Evolutionary conservation across 2,888 invertebrate genomes (phyloP).

Genomic region (Tetheella fluctuosa): DNA sequence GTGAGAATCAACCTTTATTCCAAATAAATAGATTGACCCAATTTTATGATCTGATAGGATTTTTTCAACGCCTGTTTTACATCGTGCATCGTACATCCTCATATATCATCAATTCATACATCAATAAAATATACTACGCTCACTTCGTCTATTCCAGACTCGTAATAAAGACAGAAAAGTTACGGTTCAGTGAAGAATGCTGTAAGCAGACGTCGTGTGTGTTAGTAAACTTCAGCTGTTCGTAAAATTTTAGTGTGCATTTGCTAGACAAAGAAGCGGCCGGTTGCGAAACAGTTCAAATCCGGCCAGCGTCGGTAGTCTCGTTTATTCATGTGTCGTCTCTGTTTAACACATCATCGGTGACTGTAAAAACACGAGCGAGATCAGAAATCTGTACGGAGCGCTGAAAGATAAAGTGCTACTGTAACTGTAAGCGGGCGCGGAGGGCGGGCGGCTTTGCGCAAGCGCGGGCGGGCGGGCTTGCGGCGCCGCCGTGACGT

Average conservation of each 20-base stretch:
- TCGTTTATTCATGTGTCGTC: slow-evolving; percentile 1
- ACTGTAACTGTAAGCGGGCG: slow-evolving; percentile 31
- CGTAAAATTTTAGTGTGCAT: slow-evolving; percentile 9
- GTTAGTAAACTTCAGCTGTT: slow-evolving; percentile 12
- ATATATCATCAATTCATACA: no score
- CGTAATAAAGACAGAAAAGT: slow-evolving; percentile 7
- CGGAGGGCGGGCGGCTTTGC: slow-evolving; percentile 59
- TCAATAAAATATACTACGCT: slow-evolving; percentile 28
- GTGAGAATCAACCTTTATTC: slow-evolving; percentile 23
- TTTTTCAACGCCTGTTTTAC: slow-evolving; percentile 25
- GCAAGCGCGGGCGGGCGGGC: slow-evolving; percentile 65
- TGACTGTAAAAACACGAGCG: slow-evolving; percentile 6
- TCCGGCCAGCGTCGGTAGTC: background rate
- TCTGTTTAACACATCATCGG: background rate
- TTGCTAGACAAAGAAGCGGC: slow-evolving; percentile 12
- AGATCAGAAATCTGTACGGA: background rate
- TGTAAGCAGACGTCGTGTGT: slow-evolving; percentile 9
- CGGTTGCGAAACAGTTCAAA: slow-evolving; percentile 9
- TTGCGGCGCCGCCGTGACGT: slow-evolving; percentile 69
- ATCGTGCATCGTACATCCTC: no score
- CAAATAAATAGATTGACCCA: slow-evolving; percentile 26
- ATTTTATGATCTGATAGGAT: slow-evolving; percentile 24
- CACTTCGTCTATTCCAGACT: slow-evolving; percentile 22
- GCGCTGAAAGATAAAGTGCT: slow-evolving; percentile 10
- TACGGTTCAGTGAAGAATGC: slow-evolving; percentile 11